Base-by-base conservation (phyloP, 2,888 invertebrate genomes). In the Troides helena region DNA sequence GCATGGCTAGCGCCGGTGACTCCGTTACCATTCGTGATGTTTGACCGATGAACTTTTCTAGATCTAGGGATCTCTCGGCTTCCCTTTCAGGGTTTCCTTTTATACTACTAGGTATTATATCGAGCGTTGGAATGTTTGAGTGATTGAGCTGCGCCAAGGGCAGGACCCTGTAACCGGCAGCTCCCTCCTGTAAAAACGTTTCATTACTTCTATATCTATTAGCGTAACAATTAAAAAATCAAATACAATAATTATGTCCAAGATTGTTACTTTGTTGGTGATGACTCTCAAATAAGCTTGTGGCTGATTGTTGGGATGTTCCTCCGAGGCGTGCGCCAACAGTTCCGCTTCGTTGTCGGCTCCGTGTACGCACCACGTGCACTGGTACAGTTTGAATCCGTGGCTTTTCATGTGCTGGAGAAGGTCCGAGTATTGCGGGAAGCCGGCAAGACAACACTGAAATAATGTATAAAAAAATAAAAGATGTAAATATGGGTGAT, bases 281-380 rank as follows among this genome's bases (percentile, higher is more conserved):
- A 87, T 85, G 59, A 90, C 82, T 67, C 93, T 80, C 43, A 93
- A 74, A 69, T 92, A 92, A 0, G 89, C 87, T 64, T 88, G 86
- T 0, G 91, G 89, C 62, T 88, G 88, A 62, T 81, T 81, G 2
- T 82, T 70, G 1, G 94, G 93, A 71, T 94, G 94, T 8, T 78
- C 61, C 4, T 75, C 59, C 0, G 91, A 84, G 0, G 87, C 80
- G 73, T 93, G 93, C 0, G 78, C 76, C 65, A 93, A 73, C 69
- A 93, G 75, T 2, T 84, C 85, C 0, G 68, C 43, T 72, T 93
- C 88, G n/a, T 77, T 82, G 72, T 88, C 87, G 0, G 86, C 86
- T 0, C 92, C 92, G 68, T 78, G 78, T 0, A 87, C 79, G 71
- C 93, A 93, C 84, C 89, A 90, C 0, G 87, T 81, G 74, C 93